A percentile compares a stretch with the other conserved stretches of the same genome.
Evolutionary conservation across 2,888 invertebrate species (phyloP).

Genomic region (Temnothorax ravouxi): DNA sequence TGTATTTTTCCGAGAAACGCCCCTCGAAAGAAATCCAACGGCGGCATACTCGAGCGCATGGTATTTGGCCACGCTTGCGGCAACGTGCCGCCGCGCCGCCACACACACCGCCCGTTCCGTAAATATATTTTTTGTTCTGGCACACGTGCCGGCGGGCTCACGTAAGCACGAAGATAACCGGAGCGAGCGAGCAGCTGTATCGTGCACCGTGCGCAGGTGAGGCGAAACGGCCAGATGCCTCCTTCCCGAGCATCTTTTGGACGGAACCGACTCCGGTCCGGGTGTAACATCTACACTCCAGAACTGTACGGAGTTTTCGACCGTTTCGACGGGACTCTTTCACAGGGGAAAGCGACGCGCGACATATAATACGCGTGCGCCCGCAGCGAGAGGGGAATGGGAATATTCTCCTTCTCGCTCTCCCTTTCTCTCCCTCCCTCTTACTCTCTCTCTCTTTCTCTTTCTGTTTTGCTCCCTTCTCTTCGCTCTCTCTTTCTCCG

Average conservation of each 20-base stretch:
- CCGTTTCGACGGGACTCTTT: slow-evolving; percentile 71
- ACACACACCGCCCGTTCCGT: slow-evolving; percentile 39
- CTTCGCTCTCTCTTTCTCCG: background rate
- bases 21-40: background rate
- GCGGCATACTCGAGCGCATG: background rate
- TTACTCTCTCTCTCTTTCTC: background rate
- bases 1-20: background rate
- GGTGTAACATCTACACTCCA: background rate
- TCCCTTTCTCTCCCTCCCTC: background rate
- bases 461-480: background rate
- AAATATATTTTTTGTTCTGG: slow-evolving; percentile 68
- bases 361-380: slow-evolving; percentile 29
- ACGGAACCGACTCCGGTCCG: slow-evolving; percentile 36
- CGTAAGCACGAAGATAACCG: slow-evolving; percentile 79
- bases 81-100: slow-evolving; percentile 36
- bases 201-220: slow-evolving; percentile 81
- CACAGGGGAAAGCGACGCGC: slow-evolving; percentile 50
- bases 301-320: slow-evolving; percentile 54
- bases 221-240: slow-evolving; percentile 81
- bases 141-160: slow-evolving; percentile 76
- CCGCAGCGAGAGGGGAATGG: background rate
- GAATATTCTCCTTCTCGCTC: background rate
- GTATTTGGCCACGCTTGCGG: slow-evolving; percentile 39
- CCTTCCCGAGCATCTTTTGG: slow-evolving; percentile 73
- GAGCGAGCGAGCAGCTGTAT: slow-evolving; percentile 79